Percentiles rank a stretch among this genome's conserved stretches.
These are phyloP conservation scores for Calliopsis andreniformis DNA, from an alignment of 1,140 invertebrate genomes.

Conservation along the genomic window DNA sequence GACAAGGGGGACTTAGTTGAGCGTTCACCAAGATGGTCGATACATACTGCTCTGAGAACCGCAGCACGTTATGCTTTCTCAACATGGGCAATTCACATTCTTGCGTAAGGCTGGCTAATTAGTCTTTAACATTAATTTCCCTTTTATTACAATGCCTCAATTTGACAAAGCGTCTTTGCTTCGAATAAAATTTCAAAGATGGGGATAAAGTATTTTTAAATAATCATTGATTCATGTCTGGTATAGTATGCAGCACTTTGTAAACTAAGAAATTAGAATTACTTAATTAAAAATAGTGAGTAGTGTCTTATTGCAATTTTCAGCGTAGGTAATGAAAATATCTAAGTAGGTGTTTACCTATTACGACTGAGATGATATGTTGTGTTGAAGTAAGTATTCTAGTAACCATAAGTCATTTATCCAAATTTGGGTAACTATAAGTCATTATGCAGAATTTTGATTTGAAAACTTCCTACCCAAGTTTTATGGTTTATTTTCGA, in stretches of 20 bases:
- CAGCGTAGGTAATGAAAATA: no score
- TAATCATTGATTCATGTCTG: slow-evolving; percentile 15
- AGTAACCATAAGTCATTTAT: no score
- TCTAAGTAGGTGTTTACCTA: no score
- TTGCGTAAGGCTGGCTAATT: slow-evolving; percentile 62
- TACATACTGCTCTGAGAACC: slow-evolving; percentile 41
- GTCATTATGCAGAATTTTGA: no score
- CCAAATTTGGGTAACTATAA: no score
- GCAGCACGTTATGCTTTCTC: slow-evolving; percentile 76
- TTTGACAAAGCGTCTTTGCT: slow-evolving; percentile 1
- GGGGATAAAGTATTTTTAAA: background rate
- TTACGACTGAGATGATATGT: no score
- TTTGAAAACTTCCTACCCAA: no score
- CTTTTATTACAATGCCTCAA: slow-evolving; percentile 25
- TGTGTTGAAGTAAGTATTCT: no score
- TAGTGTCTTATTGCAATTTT: no score
- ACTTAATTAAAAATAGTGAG: no score
- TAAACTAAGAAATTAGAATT: no score
- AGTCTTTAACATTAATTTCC: slow-evolving; percentile 56
- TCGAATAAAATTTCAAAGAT: background rate
- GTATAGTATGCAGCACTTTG: background rate
- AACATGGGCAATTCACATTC: slow-evolving; percentile 58
- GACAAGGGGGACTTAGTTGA: slow-evolving; percentile 25
- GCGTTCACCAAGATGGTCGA: slow-evolving; percentile 44
- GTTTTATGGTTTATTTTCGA: no score